Conservation (phyloP, 2,888 invertebrate genomes). For the Plutella xylostella region DNA sequence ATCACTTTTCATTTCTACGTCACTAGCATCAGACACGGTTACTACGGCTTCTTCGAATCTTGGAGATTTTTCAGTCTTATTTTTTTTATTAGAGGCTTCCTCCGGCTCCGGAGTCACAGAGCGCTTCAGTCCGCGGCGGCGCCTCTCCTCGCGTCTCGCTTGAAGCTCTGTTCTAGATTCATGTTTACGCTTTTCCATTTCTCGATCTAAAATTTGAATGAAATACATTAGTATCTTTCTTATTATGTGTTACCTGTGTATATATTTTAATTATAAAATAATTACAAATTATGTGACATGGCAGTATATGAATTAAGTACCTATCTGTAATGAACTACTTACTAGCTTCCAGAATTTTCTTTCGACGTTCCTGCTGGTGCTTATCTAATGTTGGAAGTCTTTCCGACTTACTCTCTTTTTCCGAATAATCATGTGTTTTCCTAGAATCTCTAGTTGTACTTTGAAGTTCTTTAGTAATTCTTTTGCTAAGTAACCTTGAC, state of each 20-base stretch:
- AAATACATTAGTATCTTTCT: constrained; percentile 6
- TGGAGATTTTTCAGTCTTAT: constrained; percentile 43
- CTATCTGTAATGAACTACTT: constrained; percentile 21
- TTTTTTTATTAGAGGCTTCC: constrained; percentile 42
- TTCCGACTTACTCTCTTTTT: constrained; percentile 50
- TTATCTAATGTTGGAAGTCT: constrained; percentile 52
- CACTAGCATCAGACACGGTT: constrained; percentile 60
- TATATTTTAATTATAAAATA: not conserved
- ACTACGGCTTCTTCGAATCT: constrained; percentile 49
- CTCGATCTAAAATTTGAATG: constrained; percentile 64
- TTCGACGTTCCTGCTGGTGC: constrained; percentile 72
- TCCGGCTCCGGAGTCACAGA: constrained; percentile 43
- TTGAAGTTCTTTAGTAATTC: constrained; percentile 74
- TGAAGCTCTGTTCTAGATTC: constrained; percentile 79
- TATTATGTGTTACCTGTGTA: not conserved
- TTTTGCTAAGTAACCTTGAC: constrained; percentile 77
- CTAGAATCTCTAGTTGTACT: constrained; percentile 55
- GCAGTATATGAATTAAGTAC: no score
- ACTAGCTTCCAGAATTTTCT: constrained; percentile 78
- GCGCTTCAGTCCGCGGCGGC: constrained; percentile 61
- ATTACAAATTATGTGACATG: not conserved
- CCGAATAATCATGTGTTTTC: constrained; percentile 53
- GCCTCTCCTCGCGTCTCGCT: constrained; percentile 74
- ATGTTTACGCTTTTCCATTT: constrained; percentile 83
- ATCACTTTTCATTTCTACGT: constrained; percentile 58